Evolutionary conservation across 2,888 invertebrate genomes (phyloP).

Genomic region (Drosophila tripunctata): DNA sequence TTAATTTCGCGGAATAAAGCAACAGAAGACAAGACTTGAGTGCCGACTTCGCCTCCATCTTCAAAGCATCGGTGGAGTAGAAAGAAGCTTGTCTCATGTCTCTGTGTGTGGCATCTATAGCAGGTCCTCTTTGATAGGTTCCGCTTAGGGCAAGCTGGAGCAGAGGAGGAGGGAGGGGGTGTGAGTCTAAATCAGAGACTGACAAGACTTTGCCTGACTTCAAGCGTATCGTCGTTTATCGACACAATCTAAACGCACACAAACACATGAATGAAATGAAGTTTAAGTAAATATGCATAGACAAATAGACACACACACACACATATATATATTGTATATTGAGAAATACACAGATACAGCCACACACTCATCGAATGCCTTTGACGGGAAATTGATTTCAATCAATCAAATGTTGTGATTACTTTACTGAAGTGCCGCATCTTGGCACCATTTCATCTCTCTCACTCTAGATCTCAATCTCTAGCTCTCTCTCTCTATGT

Average conservation of each 20-base stretch:
- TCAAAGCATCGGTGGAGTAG: neutral
- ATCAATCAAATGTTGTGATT: conserved; percentile 83
- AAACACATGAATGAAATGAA: conserved; percentile 45
- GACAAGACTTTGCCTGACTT: conserved; percentile 49
- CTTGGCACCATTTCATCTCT: conserved; percentile 41
- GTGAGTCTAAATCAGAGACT: neutral
- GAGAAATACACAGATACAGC: conserved; percentile 25
- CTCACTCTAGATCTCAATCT: neutral
- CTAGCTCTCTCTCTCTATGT: neutral
- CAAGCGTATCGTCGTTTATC: conserved; percentile 66
- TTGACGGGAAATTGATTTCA: conserved; percentile 83
- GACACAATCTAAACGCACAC: conserved; percentile 40
- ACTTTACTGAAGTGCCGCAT: conserved; percentile 70
- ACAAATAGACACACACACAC: conserved; percentile 43
- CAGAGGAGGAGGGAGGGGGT: conserved; percentile 12
- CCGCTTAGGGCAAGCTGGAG: neutral
- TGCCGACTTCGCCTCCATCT: neutral
- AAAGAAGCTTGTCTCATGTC: conserved; percentile 43
- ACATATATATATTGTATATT: conserved; percentile 35
- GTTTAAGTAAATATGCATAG: conserved; percentile 69
- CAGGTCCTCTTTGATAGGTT: conserved; percentile 11
- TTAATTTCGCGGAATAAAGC: conserved; percentile 72
- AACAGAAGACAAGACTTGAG: neutral
- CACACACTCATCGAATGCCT: conserved; percentile 54
- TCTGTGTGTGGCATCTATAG: conserved; percentile 50